Base-by-base conservation (phyloP, 2,113 vertebrate genomes). In the Trochalopteron elliotii region DNA sequence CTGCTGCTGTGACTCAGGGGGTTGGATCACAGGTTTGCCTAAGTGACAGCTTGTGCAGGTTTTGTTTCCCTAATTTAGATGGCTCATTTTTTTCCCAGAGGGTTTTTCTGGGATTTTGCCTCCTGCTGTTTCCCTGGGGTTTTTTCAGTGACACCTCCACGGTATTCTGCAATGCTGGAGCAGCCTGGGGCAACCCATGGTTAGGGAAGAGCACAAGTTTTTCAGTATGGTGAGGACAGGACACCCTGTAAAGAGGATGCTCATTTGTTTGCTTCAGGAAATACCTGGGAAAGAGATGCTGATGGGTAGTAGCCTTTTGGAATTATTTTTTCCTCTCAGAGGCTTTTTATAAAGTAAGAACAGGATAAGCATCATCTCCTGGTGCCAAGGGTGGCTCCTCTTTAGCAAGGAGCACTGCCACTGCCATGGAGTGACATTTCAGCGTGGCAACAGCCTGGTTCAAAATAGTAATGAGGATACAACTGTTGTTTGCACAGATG, bases 101-200 rank as follows among this genome's bases (percentile, higher is more conserved):
- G 30, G 28, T 7, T 50, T 83, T 77, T 42, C 30, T 10, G 15
- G 13, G 44, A 57, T 19, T 76, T 57, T 83, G 39, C 65, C 23
- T 78, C 37, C 28, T 78, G 35, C 40, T 75, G 30, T 64, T 83
- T 64, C 47, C 47, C 16, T 7, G 33, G 19, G 39, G 19, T 5
- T 6, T 67, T 94, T 25, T 42, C 11, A 22, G 3, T 1, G 24
- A 22, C 35, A 2, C 49, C 28, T 70, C 19, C 8, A 0, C 6
- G 19, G 7, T 68, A 33, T 9, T 59, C 42, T 50, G 9, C 31
- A 69, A 3, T 2, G 0, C 49, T 31, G 57, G 33, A 61, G 45
- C 70, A 78, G 47, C 24, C 20, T 3, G 4, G 14, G 6, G 21
- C 1, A 5, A 49, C 57, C 72, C 61, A 5, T 0, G 0, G 8